phyloP scores from a whole-genome alignment of 2,113 vertebrate species.

The Nicator chloris region DNA sequence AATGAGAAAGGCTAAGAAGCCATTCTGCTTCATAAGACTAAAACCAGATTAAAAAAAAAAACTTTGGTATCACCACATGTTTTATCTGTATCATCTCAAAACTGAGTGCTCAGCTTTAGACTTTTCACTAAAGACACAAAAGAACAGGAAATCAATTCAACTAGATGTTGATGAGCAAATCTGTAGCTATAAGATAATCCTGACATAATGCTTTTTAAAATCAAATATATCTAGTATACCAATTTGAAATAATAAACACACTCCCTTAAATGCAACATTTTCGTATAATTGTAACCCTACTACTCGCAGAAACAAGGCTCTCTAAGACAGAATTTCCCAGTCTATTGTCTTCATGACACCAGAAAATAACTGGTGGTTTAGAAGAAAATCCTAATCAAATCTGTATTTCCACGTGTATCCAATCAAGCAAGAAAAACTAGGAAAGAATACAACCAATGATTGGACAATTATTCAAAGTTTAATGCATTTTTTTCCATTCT shows the following conservation, averaged over 20 bases:
- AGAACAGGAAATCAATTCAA: not conserved
- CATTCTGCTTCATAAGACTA: not conserved
- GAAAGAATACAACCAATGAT: not conserved
- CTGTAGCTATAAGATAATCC: not conserved
- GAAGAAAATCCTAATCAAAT: not conserved
- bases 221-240: not conserved
- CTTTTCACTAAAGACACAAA: not conserved
- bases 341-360: not conserved
- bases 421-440: not conserved
- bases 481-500: not conserved
- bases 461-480: not conserved
- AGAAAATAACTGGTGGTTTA: not conserved
- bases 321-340: not conserved
- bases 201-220: not conserved
- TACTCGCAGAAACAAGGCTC: not conserved
- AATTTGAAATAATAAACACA: not conserved
- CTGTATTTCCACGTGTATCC: not conserved
- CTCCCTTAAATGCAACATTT: not conserved
- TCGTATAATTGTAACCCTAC: not conserved
- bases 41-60: not conserved
- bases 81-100: not conserved
- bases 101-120: not conserved
- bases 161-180: not conserved
- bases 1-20: not conserved
- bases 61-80: not conserved